phyloP scores from a whole-genome alignment of 1,140 invertebrate species.

The Semibalanus balanoides region DNA sequence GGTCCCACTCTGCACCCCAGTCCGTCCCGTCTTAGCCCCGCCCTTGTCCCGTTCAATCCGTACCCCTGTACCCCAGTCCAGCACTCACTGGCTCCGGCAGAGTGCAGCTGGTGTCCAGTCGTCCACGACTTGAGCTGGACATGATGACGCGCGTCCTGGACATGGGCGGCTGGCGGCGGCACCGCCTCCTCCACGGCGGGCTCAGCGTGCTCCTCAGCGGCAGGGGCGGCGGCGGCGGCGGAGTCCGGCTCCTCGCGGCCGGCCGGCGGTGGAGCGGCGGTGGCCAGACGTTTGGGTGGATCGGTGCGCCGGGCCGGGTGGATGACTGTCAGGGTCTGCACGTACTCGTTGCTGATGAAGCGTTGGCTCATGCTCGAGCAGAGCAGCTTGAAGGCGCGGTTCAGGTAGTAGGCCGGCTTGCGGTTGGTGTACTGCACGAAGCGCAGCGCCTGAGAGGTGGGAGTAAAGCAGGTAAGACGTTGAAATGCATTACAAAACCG shows the following conservation, averaged over 20 bases:
- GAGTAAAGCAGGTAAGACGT: too few relatives aligned
- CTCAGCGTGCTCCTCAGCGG: too few relatives aligned
- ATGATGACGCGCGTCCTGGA: background rate
- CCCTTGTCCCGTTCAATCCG: too few relatives aligned
- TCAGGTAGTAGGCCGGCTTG: constrained; percentile 84
- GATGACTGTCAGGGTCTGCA: constrained; percentile 58
- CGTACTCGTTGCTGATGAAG: constrained; percentile 87
- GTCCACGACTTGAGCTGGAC: background rate
- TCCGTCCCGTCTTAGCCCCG: too few relatives aligned
- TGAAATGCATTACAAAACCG: too few relatives aligned
- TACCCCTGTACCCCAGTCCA: too few relatives aligned
- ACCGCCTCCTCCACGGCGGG: background rate
- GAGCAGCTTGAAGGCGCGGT: constrained; percentile 81
- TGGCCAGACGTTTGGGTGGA: background rate
- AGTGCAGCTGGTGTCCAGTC: background rate
- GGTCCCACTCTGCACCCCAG: too few relatives aligned
- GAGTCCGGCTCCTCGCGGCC: background rate
- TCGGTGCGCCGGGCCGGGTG: constrained; percentile 6
- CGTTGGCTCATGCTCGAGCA: constrained; percentile 85
- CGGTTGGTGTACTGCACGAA: constrained; percentile 84
- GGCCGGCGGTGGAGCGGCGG: too few relatives aligned
- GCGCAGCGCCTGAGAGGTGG: constrained; percentile 47
- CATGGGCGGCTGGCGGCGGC: background rate
- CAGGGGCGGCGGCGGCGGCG: too few relatives aligned
- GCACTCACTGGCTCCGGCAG: background rate